These are phyloP conservation scores for Zeuzera pyrina DNA, from an alignment of 2,888 invertebrate species.

Conservation along the genomic window DNA sequence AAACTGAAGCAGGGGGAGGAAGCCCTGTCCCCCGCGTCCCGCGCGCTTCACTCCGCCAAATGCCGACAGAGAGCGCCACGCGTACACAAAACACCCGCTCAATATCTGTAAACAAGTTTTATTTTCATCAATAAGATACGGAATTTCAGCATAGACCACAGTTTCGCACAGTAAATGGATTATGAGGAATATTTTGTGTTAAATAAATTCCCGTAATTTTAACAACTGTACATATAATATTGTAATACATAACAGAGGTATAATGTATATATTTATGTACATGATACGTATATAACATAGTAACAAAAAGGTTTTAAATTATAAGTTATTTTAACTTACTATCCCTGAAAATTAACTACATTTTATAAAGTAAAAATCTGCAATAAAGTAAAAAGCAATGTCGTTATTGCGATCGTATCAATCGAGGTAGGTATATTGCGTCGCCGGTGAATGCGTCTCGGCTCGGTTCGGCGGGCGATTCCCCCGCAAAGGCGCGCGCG, in stretches of 20 bases:
- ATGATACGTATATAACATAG: no score
- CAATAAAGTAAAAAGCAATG: no score
- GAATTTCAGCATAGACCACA: neutral
- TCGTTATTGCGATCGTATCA: no score
- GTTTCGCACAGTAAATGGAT: neutral
- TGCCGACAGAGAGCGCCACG: conserved; percentile 65
- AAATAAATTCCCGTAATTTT: neutral
- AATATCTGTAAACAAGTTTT: conserved; percentile 70
- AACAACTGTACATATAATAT: neutral
- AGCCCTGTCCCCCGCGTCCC: conserved; percentile 53
- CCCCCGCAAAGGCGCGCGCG: conserved; percentile 30
- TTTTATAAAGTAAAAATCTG: no score
- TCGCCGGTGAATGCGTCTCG: conserved; percentile 46
- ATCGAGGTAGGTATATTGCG: conserved; percentile 66
- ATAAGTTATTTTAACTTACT: no score
- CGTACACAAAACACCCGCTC: conserved; percentile 57
- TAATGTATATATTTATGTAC: neutral
- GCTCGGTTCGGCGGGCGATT: conserved; percentile 36
- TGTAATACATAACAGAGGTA: neutral
- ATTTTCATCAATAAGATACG: conserved; percentile 39
- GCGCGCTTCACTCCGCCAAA: conserved; percentile 28
- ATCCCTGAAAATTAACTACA: no score
- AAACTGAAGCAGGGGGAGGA: conserved; percentile 65
- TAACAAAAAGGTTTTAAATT: no score
- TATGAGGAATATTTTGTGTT: neutral